A percentile compares a stretch with the other conserved stretches of the same genome.
These are phyloP conservation scores for Pseudococcus viburni DNA, from an alignment of 2,888 invertebrate species.

Conservation along the genomic window DNA sequence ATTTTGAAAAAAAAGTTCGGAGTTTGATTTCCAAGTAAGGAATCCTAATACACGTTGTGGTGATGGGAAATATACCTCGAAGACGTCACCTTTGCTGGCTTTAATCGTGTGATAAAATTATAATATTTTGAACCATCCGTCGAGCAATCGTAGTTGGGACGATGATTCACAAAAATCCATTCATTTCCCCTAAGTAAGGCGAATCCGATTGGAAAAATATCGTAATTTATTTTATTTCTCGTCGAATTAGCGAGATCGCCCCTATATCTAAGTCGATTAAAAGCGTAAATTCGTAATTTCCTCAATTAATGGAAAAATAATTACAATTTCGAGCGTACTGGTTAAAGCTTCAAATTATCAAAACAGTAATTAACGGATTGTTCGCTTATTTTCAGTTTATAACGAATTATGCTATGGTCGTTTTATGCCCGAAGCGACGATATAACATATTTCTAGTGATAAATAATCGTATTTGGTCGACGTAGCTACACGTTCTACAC, in stretches of 20 bases:
- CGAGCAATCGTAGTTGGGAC: background rate
- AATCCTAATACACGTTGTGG: too few species aligned
- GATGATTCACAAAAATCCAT: background rate
- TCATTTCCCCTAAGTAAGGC: background rate
- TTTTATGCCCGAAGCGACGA: conserved; percentile 34
- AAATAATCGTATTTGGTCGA: conserved; percentile 6
- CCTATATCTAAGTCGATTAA: conserved; percentile 34
- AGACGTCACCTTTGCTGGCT: background rate
- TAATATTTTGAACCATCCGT: background rate
- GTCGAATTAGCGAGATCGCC: conserved; percentile 42
- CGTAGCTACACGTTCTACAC: background rate
- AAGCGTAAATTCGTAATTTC: conserved; percentile 29
- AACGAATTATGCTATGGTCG: conserved; percentile 27
- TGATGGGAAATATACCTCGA: too few species aligned
- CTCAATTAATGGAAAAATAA: conserved; percentile 53
- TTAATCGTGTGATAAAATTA: background rate
- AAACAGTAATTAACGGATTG: conserved; percentile 51
- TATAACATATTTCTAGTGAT: background rate
- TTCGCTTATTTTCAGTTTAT: conserved; percentile 35
- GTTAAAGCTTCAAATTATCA: conserved; percentile 51
- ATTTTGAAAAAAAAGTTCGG: too few species aligned
- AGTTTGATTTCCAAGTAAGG: too few species aligned
- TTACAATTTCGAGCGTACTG: conserved; percentile 48
- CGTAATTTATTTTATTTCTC: conserved; percentile 41
- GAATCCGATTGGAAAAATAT: conserved; percentile 28